phyloP scores from a whole-genome alignment of 2,797 vertebrate species.

The Lacerta agilis region DNA sequence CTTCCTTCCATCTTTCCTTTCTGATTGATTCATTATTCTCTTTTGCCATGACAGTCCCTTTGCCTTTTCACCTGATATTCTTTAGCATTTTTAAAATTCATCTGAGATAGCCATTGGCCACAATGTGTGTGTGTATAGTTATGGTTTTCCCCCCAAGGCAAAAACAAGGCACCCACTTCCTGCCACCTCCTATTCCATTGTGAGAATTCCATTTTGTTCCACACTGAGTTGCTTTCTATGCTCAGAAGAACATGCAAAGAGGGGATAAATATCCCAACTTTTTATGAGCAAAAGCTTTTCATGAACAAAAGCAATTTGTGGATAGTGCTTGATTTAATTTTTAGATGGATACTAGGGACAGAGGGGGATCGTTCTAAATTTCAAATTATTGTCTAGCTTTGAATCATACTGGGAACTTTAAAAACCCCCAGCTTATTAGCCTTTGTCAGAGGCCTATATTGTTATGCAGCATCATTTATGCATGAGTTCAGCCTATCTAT shows the following conservation, averaged over 20 bases:
- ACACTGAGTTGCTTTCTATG: neutral
- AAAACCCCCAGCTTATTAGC: neutral
- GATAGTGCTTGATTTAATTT: neutral
- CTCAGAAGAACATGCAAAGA: neutral
- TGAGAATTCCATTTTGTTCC: neutral
- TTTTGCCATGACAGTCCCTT: neutral
- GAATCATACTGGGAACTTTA: neutral
- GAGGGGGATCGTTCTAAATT: neutral
- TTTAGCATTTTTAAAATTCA: slow-evolving; percentile 2
- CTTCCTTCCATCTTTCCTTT: neutral
- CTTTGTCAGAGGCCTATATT: too few species aligned
- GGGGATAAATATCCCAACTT: rapidly evolving
- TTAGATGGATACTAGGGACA: too few species aligned
- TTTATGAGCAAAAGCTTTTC: rapidly evolving
- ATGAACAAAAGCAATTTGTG: neutral
- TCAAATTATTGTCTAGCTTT: neutral
- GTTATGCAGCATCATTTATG: too few species aligned
- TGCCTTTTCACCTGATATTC: slow-evolving; percentile 15
- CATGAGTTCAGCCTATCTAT: too few species aligned
- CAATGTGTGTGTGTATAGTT: neutral
- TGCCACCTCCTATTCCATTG: neutral
- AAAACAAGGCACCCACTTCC: neutral
- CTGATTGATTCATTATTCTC: neutral
- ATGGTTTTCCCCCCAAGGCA: neutral
- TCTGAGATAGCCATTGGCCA: neutral